A percentile compares a stretch with the other conserved stretches of the same genome.
These are phyloP conservation scores for Scaeva pyrastri DNA, from an alignment of 2,888 invertebrate genomes.

Conservation along the genomic window DNA sequence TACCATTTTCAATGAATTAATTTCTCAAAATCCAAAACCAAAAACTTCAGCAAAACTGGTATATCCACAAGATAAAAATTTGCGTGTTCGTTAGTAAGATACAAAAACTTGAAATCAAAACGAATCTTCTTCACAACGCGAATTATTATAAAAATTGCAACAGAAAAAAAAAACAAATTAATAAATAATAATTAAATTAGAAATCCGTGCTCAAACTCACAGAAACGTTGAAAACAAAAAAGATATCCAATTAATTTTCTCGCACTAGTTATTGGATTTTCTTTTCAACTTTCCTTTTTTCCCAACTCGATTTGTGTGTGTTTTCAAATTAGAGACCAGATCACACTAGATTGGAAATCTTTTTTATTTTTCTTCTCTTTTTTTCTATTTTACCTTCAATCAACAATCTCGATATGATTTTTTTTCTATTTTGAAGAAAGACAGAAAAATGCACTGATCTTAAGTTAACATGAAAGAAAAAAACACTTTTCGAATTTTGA, in stretches of 20 bases:
- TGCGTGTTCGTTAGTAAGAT: constrained; percentile 21
- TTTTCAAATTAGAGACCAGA: constrained; percentile 16
- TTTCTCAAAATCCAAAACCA: constrained; percentile 44
- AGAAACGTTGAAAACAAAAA: constrained; percentile 31
- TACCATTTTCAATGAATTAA: constrained; percentile 59
- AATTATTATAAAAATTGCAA: constrained; percentile 11
- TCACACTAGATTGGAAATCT: constrained; percentile 23
- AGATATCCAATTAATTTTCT: constrained; percentile 70
- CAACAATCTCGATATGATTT: constrained; percentile 24
- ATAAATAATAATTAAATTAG: constrained; percentile 45
- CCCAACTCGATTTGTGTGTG: too few relatives aligned
- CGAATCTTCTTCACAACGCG: constrained; percentile 34
- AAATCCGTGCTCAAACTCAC: constrained; percentile 58
- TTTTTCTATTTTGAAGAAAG: neutral
- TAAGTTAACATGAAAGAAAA: constrained; percentile 4
- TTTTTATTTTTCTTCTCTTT: neutral
- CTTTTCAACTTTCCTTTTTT: constrained; percentile 70
- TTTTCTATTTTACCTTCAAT: constrained; percentile 28
- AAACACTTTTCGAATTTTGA: neutral
- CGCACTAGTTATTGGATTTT: constrained; percentile 71
- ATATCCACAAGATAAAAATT: constrained; percentile 60
- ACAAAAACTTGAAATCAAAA: neutral
- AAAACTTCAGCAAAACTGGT: constrained; percentile 49
- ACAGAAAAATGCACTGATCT: constrained; percentile 47
- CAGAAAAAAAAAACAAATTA: neutral